phyloP scores from a whole-genome alignment of 2,113 vertebrate genomes.

The Cairina moschata region DNA sequence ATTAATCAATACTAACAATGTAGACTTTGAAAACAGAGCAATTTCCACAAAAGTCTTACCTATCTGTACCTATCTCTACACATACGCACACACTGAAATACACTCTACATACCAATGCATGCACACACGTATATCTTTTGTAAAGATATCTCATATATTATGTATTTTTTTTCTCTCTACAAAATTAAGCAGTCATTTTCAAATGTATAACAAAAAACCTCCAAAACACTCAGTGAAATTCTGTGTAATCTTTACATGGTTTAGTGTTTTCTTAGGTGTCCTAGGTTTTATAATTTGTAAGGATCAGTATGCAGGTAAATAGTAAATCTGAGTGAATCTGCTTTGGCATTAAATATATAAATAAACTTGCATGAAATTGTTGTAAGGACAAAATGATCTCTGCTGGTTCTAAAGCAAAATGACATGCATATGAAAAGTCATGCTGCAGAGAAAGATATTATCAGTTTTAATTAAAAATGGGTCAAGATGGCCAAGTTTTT shows the following conservation, averaged over 20 bases:
- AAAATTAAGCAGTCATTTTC: background rate
- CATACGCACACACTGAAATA: background rate
- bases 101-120: background rate
- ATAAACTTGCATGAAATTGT: background rate
- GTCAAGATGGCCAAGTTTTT: background rate
- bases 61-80: background rate
- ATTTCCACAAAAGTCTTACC: background rate
- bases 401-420: background rate
- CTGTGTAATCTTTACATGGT: background rate
- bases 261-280: background rate
- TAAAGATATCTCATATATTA: background rate
- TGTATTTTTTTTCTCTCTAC: background rate
- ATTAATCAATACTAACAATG: background rate
- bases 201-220: background rate
- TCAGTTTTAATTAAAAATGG: conserved; percentile 41
- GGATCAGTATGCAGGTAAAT: background rate
- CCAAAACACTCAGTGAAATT: background rate
- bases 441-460: conserved; percentile 1
- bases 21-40: background rate
- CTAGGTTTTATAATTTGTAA: background rate
- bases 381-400: background rate
- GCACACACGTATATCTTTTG: background rate
- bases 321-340: background rate
- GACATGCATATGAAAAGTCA: background rate
- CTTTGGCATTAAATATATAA: background rate